Percentiles rank a stretch among this genome's conserved stretches.
Evolutionary conservation across 2,113 vertebrate genomes (phyloP).

Genomic region (Dasyurus viverrinus): DNA sequence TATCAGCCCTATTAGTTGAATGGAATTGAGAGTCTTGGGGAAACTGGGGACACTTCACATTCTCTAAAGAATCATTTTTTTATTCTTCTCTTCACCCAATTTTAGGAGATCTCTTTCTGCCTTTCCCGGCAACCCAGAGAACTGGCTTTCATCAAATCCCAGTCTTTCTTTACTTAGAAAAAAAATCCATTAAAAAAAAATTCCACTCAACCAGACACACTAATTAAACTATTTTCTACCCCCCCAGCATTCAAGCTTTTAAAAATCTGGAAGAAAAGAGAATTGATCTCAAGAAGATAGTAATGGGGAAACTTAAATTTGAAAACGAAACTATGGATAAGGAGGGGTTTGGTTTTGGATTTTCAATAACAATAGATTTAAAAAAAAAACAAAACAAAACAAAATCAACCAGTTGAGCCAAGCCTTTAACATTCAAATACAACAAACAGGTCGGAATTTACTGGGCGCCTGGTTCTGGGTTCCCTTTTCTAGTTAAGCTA

Average conservation of each 20-base stretch:
- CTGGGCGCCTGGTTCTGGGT: neutral
- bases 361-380: neutral
- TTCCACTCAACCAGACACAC: neutral
- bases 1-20: conserved; percentile 85
- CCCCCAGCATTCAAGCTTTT: neutral
- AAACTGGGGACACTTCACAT: neutral
- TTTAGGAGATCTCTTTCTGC: neutral
- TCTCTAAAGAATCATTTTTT: conserved; percentile 8
- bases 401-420: neutral
- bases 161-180: neutral
- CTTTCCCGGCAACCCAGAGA: neutral
- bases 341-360: neutral
- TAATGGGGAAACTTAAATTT: neutral
- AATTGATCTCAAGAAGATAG: neutral
- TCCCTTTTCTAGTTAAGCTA: neutral
- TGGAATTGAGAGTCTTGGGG: conserved; percentile 75
- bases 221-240: neutral
- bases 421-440: neutral
- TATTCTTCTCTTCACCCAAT: neutral
- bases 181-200: conserved; percentile 1
- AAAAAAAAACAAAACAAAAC: no score
- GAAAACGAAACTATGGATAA: neutral
- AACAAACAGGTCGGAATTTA: neutral
- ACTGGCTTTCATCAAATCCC: neutral
- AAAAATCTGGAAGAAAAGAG: neutral